Evolutionary conservation across 2,113 vertebrate species (phyloP), one percentile per base, ranked within the genome.

Genomic region (Centropus bengalensis): DNA sequence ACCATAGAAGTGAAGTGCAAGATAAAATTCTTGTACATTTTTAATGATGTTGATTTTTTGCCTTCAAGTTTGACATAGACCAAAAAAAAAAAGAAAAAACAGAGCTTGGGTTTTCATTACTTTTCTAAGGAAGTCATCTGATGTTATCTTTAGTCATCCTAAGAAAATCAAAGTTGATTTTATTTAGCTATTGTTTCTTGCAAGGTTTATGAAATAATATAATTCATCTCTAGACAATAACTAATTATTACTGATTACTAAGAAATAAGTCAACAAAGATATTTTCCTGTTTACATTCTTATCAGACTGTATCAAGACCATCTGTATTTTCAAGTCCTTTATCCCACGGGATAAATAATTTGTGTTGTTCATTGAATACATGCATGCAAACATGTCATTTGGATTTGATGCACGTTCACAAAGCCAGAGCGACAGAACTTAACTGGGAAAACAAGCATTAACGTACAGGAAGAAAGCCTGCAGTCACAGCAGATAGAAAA

Each of bases 241-340:
- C 96, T 97, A 97, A 97, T 97, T 97, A 98, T 97, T 98, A 98
- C 97, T 97, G 96, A 98, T 97, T 97, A 97, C 97, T 90, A 92
- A 97, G 95, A 98, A 97, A 97, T 97, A 98, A 98, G 97, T 98
- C 98, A 98, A 98, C 98, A 98, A 98, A 97, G 97, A 97, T 98
- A 97, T 98, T 98, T 98, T 97, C 96, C 97, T 98, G 97, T 98
- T 98, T 98, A 97, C 98, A 97, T 98, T 98, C 96, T 97, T 98
- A 98, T 96, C 97, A 97, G 97, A 98, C 96, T 98, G 97, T 98
- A 98, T 98, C 97, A 97, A 96, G 96, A 94, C 98, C 98, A 98
- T 98, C 98, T 98, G 98, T 89, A 96, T 98, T 98, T 97, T 97
- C 97, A 96, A 97, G 91, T 97, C 89, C 86, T 96, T 82, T 92